phyloP scores from a whole-genome alignment of 2,113 vertebrate genomes.

The Enhydra lutris region DNA sequence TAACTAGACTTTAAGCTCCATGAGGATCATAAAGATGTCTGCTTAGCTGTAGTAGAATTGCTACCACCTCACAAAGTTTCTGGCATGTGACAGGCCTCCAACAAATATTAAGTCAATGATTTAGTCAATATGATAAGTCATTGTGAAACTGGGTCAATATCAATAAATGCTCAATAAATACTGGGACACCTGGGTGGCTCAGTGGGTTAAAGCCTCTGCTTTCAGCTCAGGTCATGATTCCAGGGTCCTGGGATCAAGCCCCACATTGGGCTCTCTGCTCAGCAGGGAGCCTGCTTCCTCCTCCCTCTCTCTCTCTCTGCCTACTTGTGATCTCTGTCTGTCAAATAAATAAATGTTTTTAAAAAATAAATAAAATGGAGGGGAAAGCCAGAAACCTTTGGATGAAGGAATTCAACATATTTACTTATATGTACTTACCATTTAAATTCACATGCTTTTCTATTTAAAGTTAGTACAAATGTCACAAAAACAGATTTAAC shows the following conservation, averaged over 20 bases:
- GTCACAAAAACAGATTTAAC: background rate
- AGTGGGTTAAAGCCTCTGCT: no score
- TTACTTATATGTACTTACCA: background rate
- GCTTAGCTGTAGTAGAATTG: background rate
- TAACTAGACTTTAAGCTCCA: background rate
- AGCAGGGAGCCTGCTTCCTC: no score
- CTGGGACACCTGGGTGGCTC: no score
- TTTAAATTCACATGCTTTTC: conserved; percentile 21
- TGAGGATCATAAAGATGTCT: background rate
- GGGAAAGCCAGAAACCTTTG: background rate
- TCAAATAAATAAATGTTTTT: no score
- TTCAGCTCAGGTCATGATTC: no score
- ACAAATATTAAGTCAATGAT: background rate
- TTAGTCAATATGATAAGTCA: background rate
- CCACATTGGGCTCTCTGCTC: no score
- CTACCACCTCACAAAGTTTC: background rate
- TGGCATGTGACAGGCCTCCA: background rate
- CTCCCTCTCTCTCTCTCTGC: no score
- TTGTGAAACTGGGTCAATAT: background rate
- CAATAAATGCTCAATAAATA: conserved; percentile 27
- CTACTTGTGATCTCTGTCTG: no score
- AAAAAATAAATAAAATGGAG: background rate
- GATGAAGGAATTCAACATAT: background rate
- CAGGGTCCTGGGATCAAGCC: no score
- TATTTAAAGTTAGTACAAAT: conserved; percentile 6